A percentile compares a stretch with the other conserved stretches of the same genome.
Evolutionary conservation across 2,797 vertebrate genomes (phyloP).

Genomic region (Salmo trutta): DNA sequence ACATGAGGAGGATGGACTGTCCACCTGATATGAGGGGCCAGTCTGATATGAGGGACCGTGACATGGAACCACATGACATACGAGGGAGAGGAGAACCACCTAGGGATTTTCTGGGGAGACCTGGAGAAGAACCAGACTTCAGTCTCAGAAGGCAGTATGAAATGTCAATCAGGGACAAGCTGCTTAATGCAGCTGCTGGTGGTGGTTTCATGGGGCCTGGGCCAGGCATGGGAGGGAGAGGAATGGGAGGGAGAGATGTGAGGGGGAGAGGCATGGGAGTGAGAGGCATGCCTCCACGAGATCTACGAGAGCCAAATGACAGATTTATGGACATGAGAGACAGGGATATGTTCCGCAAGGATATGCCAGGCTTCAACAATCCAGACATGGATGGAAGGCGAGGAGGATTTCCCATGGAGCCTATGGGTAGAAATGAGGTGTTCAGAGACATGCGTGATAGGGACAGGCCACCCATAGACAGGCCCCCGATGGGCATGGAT

Average conservation of each 20-base stretch:
- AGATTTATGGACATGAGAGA: conserved; percentile 85
- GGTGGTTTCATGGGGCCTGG: conserved; percentile 78
- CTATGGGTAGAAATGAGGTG: conserved; percentile 68
- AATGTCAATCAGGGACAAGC: conserved; percentile 64
- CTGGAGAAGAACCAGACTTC: conserved; percentile 70
- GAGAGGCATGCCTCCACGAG: conserved; percentile 82
- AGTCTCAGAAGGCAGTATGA: conserved; percentile 80
- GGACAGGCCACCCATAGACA: conserved; percentile 45
- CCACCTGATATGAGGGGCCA: conserved; percentile 82
- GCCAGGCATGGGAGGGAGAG: conserved; percentile 78
- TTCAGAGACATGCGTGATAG: conserved; percentile 84
- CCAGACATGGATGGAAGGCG: conserved; percentile 72
- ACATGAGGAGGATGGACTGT: conserved; percentile 87
- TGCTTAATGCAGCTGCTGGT: conserved; percentile 78
- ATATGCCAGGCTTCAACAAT: conserved; percentile 78
- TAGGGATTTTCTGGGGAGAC: conserved; percentile 72
- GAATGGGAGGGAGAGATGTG: conserved; percentile 83
- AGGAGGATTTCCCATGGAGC: conserved; percentile 70
- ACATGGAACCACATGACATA: conserved; percentile 84
- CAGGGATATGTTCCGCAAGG: conserved; percentile 76
- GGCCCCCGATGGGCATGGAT: conserved; percentile 59
- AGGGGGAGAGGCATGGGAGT: conserved; percentile 66
- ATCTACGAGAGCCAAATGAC: conserved; percentile 77
- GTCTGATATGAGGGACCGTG: conserved; percentile 81
- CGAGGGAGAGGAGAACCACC: conserved; percentile 84